Base-by-base conservation (phyloP, 2,888 invertebrate genomes). In the Ectemnius cavifrons region DNA sequence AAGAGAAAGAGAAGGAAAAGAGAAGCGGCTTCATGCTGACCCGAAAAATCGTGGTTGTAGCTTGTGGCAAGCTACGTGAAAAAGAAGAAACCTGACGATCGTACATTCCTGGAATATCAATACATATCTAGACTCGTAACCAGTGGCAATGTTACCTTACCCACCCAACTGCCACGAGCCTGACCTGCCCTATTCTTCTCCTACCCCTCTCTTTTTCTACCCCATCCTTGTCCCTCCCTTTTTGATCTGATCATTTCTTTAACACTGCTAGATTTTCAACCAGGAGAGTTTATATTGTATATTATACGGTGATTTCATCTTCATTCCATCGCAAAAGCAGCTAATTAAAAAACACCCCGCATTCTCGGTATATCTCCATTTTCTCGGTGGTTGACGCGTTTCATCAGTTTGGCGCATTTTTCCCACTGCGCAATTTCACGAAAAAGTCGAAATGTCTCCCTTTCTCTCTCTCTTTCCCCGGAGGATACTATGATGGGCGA, bases 91-190 rank as follows among this genome's bases (percentile, higher is more conserved):
- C n/a, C 52, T 5, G 16, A 8, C 52, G 16, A 73, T 71, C 67
- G 74, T 79, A 84, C 84, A 79, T 77, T 64, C 27, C 63, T 69
- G 80, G 86, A 86, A 86, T 86, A 86, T 79, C 82, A 85, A 87
- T 85, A 37, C 37, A 37, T 37, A 79, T 78, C 75, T 63, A 8
- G 67, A 65, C 68, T 65, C 73, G 63, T 64, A 60, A 60, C 78
- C 56, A 63, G 76, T 82, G 75, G 69, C 75, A 56, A 56, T 37
- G 8, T 1, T 11, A 37, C 37, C 8, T 37, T 37, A 8, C 11
- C 49, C n/a, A 49, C 2, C 52, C 77, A 57, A 23, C 20, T 70
- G 73, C 69, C 70, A 71, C 63, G 64, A 67, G 72, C 65, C 45
- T 16, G 37, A 64, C 49, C 57, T 56, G 49, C n/a, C 28, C 59